Conservation (phyloP, 2,797 vertebrate species). For the Mareca penelope region DNA sequence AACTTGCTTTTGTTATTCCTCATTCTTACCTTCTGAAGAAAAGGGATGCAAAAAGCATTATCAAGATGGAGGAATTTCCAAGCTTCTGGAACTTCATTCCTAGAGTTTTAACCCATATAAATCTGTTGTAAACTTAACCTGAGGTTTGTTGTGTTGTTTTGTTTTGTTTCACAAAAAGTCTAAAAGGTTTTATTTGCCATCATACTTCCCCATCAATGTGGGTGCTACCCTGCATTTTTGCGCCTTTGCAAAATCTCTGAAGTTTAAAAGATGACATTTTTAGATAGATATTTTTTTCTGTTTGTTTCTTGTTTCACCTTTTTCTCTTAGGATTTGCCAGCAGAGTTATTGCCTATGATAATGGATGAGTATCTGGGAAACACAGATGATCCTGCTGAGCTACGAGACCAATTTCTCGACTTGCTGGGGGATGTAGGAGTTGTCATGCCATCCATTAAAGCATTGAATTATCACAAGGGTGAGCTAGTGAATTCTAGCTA, state of each 20-base stretch:
- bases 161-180: not conserved
- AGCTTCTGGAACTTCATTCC: not conserved
- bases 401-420: conserved; percentile 75
- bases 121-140: not conserved
- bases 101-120: not conserved
- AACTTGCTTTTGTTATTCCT: not conserved
- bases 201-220: not conserved
- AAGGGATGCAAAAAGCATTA: not conserved
- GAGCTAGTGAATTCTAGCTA: conserved; percentile 11
- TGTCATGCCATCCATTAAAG: conserved; percentile 76
- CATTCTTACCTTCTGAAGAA: not conserved
- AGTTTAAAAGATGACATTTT: not conserved
- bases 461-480: conserved; percentile 82
- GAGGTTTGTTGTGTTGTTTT: not conserved
- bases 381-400: conserved; percentile 73
- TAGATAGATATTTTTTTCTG: not conserved
- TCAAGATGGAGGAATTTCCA: not conserved
- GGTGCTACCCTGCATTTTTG: not conserved
- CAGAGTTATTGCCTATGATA: conserved; percentile 35
- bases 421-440: conserved; percentile 77
- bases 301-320: not conserved
- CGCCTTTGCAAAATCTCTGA: not conserved
- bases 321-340: conserved; percentile 1
- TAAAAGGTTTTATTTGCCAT: not conserved
- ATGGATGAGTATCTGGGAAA: conserved; percentile 79